Base-by-base conservation (phyloP, 2,797 vertebrate species). In the Pipistrellus pipistrellus region DNA sequence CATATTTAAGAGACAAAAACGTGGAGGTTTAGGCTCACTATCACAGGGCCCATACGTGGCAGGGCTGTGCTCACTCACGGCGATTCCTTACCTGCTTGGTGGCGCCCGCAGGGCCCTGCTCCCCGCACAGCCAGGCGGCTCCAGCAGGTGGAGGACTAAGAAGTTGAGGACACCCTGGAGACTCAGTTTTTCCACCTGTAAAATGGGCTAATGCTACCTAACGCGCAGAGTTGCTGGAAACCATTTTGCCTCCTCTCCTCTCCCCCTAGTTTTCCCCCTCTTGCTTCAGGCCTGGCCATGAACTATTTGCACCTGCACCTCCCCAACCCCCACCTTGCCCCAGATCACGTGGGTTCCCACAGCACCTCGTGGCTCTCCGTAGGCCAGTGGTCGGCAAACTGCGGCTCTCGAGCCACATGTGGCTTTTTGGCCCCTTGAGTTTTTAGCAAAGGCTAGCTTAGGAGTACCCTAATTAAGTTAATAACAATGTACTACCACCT, bases 21-120 rank as follows among this genome's bases (percentile, higher is more conserved):
- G 10, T 1, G 21, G 62, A 32, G 21, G 55, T 3, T 41, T 14
- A 55, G 48, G 72, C n/a, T 32, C 12, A 13, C 2, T 18, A 48
- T 1, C 17, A 2, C 46, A 3, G 48, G 46, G 20, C 66, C 68
- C 2, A 3, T 2, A 6, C 6, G 9, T 0, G 9, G 57, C n/a
- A 27, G 38, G 35, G 53, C n/a, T 0, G 4, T 57, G 23, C 32
- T 13, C 72, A 8, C 13, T 4, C 27, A 1, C 5, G 0, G 3
- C 10, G 7, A 44, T 7, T 71, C 77, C 85, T 53, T 14, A 48
- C 46, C 35, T 46, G 84, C 17, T 1, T 5, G 4, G 32, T 6
- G 1, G 6, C 2, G 5, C 35, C 64, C 6, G 23, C 4, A 1
- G 9, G 1, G 30, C 44, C 73, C 21, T 1, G 3, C 81, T 10